Evolutionary conservation across 2,113 vertebrate genomes (phyloP).

Genomic region (Andinoacara biseriatus): DNA sequence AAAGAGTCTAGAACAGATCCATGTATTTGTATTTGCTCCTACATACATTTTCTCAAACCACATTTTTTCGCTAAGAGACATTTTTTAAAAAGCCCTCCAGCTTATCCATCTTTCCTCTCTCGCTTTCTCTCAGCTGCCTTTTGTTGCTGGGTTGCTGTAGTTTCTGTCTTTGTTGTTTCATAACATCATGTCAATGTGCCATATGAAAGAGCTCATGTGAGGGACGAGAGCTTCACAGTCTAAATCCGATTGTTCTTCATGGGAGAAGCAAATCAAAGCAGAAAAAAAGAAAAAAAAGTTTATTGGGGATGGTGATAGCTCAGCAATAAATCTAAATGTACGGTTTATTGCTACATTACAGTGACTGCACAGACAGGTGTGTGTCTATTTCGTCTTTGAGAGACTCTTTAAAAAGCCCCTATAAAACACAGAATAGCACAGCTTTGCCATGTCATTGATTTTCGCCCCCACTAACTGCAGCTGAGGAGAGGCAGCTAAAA

Average conservation of each 20-base stretch:
- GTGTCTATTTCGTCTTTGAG: neutral
- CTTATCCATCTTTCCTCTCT: neutral
- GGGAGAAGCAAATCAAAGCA: neutral
- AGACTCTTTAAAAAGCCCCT: neutral
- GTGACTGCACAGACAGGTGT: neutral
- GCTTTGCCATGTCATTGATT: slow-evolving; percentile 2
- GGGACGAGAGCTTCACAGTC: neutral
- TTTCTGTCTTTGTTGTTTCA: slow-evolving; percentile 5
- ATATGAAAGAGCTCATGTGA: neutral
- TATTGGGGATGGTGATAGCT: neutral
- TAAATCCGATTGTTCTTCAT: neutral
- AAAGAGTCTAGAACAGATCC: neutral
- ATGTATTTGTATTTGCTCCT: neutral
- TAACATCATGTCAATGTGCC: neutral
- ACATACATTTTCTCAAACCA: neutral
- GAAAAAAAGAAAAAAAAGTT: neutral
- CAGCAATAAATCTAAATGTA: neutral
- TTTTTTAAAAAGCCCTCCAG: neutral
- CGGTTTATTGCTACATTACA: neutral
- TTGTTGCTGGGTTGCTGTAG: neutral
- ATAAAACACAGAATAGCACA: neutral
- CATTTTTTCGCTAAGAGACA: neutral
- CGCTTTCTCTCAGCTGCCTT: neutral
- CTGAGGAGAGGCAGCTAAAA: neutral
- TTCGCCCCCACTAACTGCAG: neutral